Evolutionary conservation across 92 coral and sea anemone species (phyloP), one percentile per base, ranked within the genome.

Genomic region (Diadumene lineata): DNA sequence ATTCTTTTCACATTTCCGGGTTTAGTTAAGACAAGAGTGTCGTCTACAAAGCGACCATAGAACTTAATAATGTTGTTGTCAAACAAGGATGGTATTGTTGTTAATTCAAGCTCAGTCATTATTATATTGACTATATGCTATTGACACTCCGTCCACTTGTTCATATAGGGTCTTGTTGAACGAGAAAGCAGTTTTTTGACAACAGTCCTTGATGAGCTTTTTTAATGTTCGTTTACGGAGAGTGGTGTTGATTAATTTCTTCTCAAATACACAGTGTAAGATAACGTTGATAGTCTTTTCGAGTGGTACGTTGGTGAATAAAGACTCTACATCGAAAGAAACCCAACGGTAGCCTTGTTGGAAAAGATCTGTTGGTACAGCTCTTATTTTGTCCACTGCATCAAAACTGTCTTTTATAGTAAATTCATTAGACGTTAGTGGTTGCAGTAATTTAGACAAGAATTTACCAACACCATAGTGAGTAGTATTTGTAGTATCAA

Each of bases 111-210:
- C 25, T 85, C 85, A 9, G 82, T 74, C 68, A 70, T 64, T 50
- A 69, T 83, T 34, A 83, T 77, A 44, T 44, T 44, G 17, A 17
- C 51, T 44, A 44, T 66, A 74, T 2, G 58, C 81, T 81, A 81
- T 81, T 28, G 75, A 29, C 0, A 81, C 86, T 0, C 90, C 83
- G 60, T 85, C 82, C 63, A 72, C 57, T 66, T 84, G 88, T 29
- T 78, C 67, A 19, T 77, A 79, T 25, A 78, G 48, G 1, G 30
- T 53, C 58, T 63, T 57, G 68, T 85, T 69, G 63, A 28, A 65
- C 0, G 69, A 46, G 56, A 85, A 85, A 7, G 57, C 64, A 13
- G 81, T 85, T 33, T 79, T 80, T 1, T 64, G 73, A 60, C 81
- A 79, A 19, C 75, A 32, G 13, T 84, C 89, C 3, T 31, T 30